Evolutionary conservation across 2,113 vertebrate genomes (phyloP), one percentile per base, ranked within the genome.

Genomic region (Gadus chalcogrammus): DNA sequence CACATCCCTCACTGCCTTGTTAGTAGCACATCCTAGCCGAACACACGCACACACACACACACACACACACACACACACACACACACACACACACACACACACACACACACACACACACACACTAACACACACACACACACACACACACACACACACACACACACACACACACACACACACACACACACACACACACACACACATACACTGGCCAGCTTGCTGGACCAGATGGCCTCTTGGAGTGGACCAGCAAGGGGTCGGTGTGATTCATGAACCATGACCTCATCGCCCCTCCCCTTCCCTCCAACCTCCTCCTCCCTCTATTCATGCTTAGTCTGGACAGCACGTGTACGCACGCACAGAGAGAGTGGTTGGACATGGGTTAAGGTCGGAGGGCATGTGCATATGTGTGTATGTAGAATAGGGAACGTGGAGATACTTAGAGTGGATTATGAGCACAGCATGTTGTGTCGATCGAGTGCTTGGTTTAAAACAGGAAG

Each of bases 171-270:
- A 58, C 24, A 58, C 53, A 58, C 52, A 31, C 67, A 68, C 27
- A 59, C 55, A 68, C 24, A 68, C 53, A 58, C 22, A 69, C 74
- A 67, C 28, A 20, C 56, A 76, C 27, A 74, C 69, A 69, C 55
- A 69, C 67, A 69, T 70, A 71, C 60, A 56, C 67, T 62, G 31
- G 63, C 72, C 90, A 91, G 89, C 90, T 91, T 87, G 84, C 76
- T 76, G 75, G 72, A 86, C 84, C 92, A 93, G 92, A 93, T 93
- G 92, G 92, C 84, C 74, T 84, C 84, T 85, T 85, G 88, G 87
- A 86, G 77, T 75, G 82, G 74, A 82, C 24, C 55, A 60, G 58
- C 61, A 52, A 42, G 70, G 73, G 84, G 64, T 70, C 70, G 83
- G 81, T 15, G 78, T 79, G 84, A 85, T 88, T 80, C 56, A 28